Evolutionary conservation across 2,888 invertebrate genomes (phyloP).

Genomic region (Blomia tropicalis): DNA sequence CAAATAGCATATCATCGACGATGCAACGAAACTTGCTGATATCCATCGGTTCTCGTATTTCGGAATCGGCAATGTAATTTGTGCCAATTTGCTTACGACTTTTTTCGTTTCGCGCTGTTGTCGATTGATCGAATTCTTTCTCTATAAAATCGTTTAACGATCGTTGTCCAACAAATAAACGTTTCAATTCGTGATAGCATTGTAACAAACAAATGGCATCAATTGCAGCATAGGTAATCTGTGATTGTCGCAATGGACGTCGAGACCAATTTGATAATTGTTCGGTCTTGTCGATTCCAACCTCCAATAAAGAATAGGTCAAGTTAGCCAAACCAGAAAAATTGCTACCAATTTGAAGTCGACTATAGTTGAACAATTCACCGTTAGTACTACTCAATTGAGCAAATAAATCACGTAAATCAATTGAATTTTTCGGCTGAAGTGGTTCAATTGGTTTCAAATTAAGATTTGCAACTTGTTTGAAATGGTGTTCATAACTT

Average conservation of each 20-base stretch:
- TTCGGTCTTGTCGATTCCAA: conserved; percentile 63
- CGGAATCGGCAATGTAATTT: neutral
- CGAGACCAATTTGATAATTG: conserved; percentile 82
- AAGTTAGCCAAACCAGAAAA: conserved; percentile 49
- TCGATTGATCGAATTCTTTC: neutral
- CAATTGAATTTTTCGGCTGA: neutral
- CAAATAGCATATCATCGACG: conserved; percentile 44
- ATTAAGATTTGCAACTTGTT: neutral
- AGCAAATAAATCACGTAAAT: conserved; percentile 7
- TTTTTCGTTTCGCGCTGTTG: neutral
- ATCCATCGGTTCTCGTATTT: neutral
- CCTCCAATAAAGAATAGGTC: conserved; percentile 57
- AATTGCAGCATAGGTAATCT: conserved; percentile 67
- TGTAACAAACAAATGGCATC: conserved; percentile 74
- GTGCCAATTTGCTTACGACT: neutral
- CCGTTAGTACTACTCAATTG: neutral
- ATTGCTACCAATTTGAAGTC: neutral
- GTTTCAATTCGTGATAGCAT: conserved; percentile 46
- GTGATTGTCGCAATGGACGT: conserved; percentile 57
- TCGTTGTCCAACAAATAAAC: neutral
- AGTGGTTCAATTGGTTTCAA: neutral
- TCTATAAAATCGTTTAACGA: neutral
- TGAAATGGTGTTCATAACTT: neutral
- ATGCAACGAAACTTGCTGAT: conserved; percentile 38
- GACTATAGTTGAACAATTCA: neutral